phyloP scores from a whole-genome alignment of 2,888 invertebrate species.

The Agriopis leucophaearia region DNA sequence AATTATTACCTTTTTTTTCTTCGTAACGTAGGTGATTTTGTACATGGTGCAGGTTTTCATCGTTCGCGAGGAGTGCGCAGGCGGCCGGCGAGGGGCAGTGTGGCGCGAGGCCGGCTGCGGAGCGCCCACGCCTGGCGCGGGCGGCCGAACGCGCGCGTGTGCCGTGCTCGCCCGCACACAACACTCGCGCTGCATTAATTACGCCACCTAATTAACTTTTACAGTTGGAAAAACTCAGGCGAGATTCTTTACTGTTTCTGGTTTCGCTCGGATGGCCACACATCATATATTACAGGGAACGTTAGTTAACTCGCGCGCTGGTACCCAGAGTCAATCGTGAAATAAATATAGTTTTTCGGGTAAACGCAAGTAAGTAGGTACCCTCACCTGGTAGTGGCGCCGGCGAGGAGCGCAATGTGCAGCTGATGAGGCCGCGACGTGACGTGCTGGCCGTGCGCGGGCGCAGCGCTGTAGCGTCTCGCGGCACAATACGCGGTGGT shows the following conservation, averaged over 20 bases:
- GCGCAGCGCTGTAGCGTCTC: too few relatives aligned
- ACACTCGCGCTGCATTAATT: slow-evolving; percentile 74
- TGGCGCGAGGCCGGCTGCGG: slow-evolving; percentile 38
- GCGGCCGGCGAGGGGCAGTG: slow-evolving; percentile 39
- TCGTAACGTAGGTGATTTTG: slow-evolving; percentile 81
- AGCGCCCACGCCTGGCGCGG: slow-evolving; percentile 41
- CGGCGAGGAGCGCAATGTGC: too few relatives aligned
- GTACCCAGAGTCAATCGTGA: not conserved
- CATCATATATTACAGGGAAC: slow-evolving; percentile 35
- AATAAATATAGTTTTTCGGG: not conserved
- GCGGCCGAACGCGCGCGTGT: slow-evolving; percentile 41
- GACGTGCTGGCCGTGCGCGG: too few relatives aligned
- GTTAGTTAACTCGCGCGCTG: slow-evolving; percentile 6
- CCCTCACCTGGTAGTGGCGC: not conserved
- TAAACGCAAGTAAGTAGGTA: not conserved
- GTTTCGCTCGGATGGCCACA: slow-evolving; percentile 69
- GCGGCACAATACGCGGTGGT: too few relatives aligned
- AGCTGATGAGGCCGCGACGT: too few relatives aligned
- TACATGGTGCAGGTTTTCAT: slow-evolving; percentile 82
- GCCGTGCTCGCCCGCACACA: slow-evolving; percentile 63
- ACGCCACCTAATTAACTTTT: slow-evolving; percentile 74
- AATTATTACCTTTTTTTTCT: slow-evolving; percentile 74
- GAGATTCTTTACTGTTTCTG: slow-evolving; percentile 66
- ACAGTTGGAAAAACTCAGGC: slow-evolving; percentile 70
- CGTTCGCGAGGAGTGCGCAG: slow-evolving; percentile 46